Evolutionary conservation across 2,888 invertebrate species (phyloP).

Genomic region (Agrilus mali): DNA sequence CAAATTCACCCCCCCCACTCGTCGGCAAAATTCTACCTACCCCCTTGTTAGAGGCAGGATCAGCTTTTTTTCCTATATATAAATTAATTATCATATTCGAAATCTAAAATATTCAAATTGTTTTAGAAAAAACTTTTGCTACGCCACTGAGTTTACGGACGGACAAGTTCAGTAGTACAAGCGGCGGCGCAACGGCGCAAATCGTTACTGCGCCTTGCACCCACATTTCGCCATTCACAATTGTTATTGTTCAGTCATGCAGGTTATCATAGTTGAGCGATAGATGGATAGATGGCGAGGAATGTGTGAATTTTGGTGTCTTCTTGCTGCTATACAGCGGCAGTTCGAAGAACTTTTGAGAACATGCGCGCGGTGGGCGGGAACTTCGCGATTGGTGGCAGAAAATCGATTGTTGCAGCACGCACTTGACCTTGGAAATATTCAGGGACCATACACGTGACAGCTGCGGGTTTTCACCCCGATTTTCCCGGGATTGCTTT

Average conservation of each 20-base stretch:
- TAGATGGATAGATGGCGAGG: too few relatives aligned
- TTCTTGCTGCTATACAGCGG: slow-evolving; percentile 3
- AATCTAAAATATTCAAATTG: too few relatives aligned
- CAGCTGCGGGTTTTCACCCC: slow-evolving; percentile 27
- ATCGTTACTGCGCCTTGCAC: not conserved
- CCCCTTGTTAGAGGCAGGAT: too few relatives aligned
- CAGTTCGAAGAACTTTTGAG: too few relatives aligned
- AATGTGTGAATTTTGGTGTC: slow-evolving; percentile 1
- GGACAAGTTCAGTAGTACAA: too few relatives aligned
- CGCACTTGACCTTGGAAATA: slow-evolving; percentile 34
- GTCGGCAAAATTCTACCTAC: too few relatives aligned
- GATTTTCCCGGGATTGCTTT: slow-evolving; percentile 21
- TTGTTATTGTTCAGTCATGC: not conserved
- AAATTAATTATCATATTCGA: too few relatives aligned
- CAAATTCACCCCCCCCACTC: too few relatives aligned
- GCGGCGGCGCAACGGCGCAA: too few relatives aligned
- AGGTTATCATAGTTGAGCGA: not conserved
- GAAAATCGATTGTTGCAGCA: slow-evolving; percentile 27
- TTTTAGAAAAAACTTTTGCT: too few relatives aligned
- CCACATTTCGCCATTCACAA: slow-evolving; percentile 1
- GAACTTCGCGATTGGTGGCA: slow-evolving; percentile 5
- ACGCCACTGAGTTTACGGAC: too few relatives aligned
- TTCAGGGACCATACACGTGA: slow-evolving; percentile 19
- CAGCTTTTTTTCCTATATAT: too few relatives aligned
- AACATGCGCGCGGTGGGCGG: slow-evolving; percentile 2